Percentiles rank a stretch among this genome's conserved stretches.
Evolutionary conservation across 2,113 vertebrate genomes (phyloP).

Genomic region (Scytalopus superciliaris): DNA sequence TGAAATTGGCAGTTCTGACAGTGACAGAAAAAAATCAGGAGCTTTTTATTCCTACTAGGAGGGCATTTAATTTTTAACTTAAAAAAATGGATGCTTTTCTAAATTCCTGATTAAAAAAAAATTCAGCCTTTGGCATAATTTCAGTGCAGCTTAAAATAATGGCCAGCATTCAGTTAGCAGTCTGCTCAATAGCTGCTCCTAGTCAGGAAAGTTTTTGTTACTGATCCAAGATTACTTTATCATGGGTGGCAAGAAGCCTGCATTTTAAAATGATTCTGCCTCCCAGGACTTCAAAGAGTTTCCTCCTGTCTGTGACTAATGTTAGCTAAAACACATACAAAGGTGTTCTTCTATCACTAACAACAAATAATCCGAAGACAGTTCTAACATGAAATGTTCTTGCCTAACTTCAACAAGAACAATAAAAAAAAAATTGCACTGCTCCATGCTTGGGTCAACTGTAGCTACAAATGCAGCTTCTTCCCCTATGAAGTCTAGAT

Average conservation of each 20-base stretch:
- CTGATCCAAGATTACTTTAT: background rate
- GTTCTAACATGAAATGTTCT: slow-evolving; percentile 11
- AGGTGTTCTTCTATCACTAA: slow-evolving; percentile 25
- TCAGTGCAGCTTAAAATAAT: background rate
- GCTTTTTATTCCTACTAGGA: background rate
- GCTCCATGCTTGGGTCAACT: background rate
- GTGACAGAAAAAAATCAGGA: background rate
- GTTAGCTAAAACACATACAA: background rate
- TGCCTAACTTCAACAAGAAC: slow-evolving; percentile 10
- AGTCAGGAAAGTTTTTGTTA: background rate
- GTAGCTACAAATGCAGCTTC: background rate
- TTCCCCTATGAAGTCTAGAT: background rate
- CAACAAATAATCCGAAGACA: slow-evolving; percentile 32
- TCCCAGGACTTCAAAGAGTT: slow-evolving; percentile 49
- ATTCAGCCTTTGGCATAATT: background rate
- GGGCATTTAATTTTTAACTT: background rate
- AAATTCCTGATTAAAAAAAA: background rate
- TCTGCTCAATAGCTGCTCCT: background rate
- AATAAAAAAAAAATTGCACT: background rate
- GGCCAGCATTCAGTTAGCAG: background rate
- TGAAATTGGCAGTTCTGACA: background rate
- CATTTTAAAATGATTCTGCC: background rate
- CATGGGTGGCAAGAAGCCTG: slow-evolving; percentile 31
- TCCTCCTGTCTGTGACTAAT: slow-evolving; percentile 29
- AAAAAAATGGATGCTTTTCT: background rate